A percentile compares a stretch with the other conserved stretches of the same genome.
Evolutionary conservation across 1,140 invertebrate genomes (phyloP).

Genomic region (Cepaea nemoralis): DNA sequence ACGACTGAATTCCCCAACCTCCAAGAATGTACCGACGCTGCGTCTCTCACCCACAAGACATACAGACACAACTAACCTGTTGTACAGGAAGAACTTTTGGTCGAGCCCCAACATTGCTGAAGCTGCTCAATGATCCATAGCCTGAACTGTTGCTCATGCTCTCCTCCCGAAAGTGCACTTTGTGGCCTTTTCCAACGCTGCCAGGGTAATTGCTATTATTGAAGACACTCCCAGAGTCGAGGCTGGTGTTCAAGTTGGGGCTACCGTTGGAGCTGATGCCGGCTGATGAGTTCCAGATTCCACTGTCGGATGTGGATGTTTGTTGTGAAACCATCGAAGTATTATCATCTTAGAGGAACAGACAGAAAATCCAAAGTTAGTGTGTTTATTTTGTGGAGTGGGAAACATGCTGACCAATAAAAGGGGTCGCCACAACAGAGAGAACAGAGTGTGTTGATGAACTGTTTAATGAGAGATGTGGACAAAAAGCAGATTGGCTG

Average conservation of each 20-base stretch:
- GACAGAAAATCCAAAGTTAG: too few species aligned
- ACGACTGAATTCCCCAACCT: too few species aligned
- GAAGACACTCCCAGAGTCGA: not conserved
- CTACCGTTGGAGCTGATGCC: not conserved
- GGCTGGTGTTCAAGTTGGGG: not conserved
- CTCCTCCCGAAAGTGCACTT: constrained; percentile 56
- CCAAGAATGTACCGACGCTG: too few species aligned
- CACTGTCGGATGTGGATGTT: constrained; percentile 62
- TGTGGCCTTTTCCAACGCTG: constrained; percentile 38
- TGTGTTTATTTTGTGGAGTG: too few species aligned
- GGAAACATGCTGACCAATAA: too few species aligned
- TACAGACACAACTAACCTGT: not conserved
- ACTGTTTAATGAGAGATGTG: too few species aligned
- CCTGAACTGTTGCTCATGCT: constrained; percentile 63
- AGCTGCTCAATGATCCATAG: constrained; percentile 60
- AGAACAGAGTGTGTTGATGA: too few species aligned
- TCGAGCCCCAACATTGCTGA: constrained; percentile 51
- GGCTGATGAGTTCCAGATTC: constrained; percentile 53
- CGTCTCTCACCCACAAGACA: too few species aligned
- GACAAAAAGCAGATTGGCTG: too few species aligned
- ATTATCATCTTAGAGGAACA: constrained; percentile 43
- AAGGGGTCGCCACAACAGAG: too few species aligned
- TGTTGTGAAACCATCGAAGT: constrained; percentile 56
- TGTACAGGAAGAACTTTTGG: constrained; percentile 47
- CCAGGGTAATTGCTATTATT: not conserved